A percentile compares a stretch with the other conserved stretches of the same genome.
phyloP scores from a whole-genome alignment of 2,113 vertebrate species.

The Rhegmatorhina hoffmannsi region DNA sequence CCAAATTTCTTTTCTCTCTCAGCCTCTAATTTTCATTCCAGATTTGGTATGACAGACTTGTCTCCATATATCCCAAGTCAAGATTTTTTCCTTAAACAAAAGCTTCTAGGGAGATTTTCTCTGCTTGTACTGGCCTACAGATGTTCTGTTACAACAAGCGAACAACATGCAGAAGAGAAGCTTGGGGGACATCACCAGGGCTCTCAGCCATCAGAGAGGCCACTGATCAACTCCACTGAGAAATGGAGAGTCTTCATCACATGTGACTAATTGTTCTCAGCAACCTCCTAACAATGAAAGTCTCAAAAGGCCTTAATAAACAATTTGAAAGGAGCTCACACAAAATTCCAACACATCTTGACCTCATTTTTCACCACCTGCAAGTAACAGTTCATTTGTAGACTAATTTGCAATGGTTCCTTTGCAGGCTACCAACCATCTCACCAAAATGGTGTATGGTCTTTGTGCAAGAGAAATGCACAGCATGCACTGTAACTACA shows the following conservation, averaged over 20 bases:
- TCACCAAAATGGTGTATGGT: neutral
- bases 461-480: neutral
- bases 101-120: neutral
- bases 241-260: neutral
- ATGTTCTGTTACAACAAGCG: neutral
- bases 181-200: neutral
- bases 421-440: neutral
- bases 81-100: neutral
- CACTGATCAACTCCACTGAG: neutral
- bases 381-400: neutral
- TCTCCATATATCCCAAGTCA: fast-evolving
- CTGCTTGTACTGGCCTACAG: neutral
- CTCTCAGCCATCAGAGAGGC: neutral
- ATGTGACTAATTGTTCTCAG: neutral
- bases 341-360: neutral
- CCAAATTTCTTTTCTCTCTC: neutral
- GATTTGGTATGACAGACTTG: neutral
- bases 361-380: neutral
- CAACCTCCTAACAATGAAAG: neutral
- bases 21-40: neutral
- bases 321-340: neutral
- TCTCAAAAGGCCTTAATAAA: neutral
- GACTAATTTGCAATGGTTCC: neutral
- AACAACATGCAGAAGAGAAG: neutral
- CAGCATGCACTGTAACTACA: neutral